Base-by-base conservation (phyloP, 1,140 invertebrate genomes). In the Cotesia glomerata region DNA sequence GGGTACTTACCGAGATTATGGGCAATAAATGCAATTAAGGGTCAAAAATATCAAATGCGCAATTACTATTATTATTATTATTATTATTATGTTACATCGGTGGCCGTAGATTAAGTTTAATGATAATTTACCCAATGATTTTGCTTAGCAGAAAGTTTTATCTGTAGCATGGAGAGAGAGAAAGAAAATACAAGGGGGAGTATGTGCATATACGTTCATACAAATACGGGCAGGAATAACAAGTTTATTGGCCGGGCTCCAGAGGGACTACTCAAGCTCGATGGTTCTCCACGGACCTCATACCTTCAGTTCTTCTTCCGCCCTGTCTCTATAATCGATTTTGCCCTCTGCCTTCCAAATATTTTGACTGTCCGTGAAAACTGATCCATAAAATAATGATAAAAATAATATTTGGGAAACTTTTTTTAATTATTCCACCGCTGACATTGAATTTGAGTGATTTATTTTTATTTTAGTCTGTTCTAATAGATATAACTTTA, bases 181-280 rank as follows among this genome's bases (percentile, higher is more conserved):
- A 11, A 45, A 45, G 39, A 3, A 26, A 26, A 26, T 0, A 2
- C 2, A 11, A 45, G 39, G 39, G 8, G 39, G 39, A 45, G 39
- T 45, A 5, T 45, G 39, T 45, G 39, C 39, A 9, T 11, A 8
- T 18, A 61, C 16, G 52, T 14, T 59, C 73, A 71, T 74, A 74
- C 73, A 75, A 72, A 77, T 73, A 74, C 71, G 70, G 73, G 75
- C 76, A 72, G 73, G 74, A 78, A 74, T 76, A 78, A 77, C 75
- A 74, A 74, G 75, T 76, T 80, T 80, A 80, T 80, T 75, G 80
- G 78, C 74, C 62, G 32, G 26, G 73, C 72, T 79, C 77, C 80
- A 69, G 77, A 75, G 77, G 76, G 77, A 74, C 75, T 75, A 79
- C 75, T 80, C 77, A 73, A 73, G 69, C 74, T 69, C 73, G 74